Evolutionary conservation across 2,797 vertebrate species (phyloP).

Genomic region (Heterohyrax brucei): DNA sequence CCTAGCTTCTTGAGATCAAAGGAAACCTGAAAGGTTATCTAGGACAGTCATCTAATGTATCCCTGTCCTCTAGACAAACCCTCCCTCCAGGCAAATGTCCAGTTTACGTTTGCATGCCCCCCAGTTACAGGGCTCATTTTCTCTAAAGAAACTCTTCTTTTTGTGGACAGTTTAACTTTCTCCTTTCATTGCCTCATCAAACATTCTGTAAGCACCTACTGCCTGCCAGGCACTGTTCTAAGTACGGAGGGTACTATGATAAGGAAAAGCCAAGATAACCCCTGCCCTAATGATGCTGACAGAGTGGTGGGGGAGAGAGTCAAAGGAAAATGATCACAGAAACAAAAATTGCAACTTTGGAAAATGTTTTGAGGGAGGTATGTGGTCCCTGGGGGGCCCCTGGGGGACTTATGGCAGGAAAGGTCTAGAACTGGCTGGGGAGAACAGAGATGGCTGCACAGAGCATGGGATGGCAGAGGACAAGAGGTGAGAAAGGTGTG

Average conservation of each 20-base stretch:
- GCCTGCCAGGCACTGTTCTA: not conserved
- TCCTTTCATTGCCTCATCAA: not conserved
- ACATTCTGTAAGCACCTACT: not conserved
- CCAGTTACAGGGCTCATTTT: not conserved
- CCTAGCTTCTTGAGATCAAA: not conserved
- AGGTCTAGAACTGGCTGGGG: not conserved
- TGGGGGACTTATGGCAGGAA: rapidly evolving
- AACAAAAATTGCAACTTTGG: not conserved
- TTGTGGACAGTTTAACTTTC: not conserved
- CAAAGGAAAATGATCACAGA: not conserved
- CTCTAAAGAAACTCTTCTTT: not conserved
- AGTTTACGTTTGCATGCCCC: not conserved
- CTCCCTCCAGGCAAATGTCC: not conserved
- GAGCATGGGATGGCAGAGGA: not conserved
- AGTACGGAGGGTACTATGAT: not conserved
- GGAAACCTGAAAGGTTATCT: not conserved
- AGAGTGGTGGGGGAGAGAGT: not conserved
- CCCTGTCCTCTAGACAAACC: not conserved
- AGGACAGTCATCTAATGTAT: too few relatives aligned
- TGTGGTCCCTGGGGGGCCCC: not conserved
- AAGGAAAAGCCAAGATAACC: not conserved
- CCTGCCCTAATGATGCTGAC: not conserved
- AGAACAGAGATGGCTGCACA: not conserved
- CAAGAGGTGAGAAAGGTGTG: not conserved
- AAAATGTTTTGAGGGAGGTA: too few relatives aligned